These are phyloP conservation scores for Pedicia rivosa DNA, from an alignment of 2,888 invertebrate genomes.

Conservation along the genomic window DNA sequence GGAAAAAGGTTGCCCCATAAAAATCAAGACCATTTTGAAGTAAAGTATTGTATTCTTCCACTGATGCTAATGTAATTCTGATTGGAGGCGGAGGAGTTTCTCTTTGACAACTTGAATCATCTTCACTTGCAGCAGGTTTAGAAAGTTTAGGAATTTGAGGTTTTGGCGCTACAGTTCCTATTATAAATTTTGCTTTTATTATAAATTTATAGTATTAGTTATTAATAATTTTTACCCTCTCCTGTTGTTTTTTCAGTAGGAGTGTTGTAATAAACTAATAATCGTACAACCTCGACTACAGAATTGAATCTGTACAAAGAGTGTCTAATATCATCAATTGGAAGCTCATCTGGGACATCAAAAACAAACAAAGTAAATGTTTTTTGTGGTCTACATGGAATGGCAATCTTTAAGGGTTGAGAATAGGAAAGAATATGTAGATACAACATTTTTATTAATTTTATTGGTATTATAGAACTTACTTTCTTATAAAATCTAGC, in stretches of 20 bases:
- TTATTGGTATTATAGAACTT: slow-evolving; percentile 17
- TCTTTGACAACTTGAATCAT: slow-evolving; percentile 27
- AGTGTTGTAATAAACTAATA: slow-evolving; percentile 28
- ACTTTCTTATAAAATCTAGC: slow-evolving; percentile 78
- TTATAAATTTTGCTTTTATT: not conserved
- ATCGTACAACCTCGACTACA: slow-evolving; percentile 62
- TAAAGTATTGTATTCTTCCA: slow-evolving; percentile 60
- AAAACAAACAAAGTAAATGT: slow-evolving; percentile 72
- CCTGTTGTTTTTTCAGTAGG: slow-evolving; percentile 3
- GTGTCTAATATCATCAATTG: slow-evolving; percentile 69
- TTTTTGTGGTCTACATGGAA: slow-evolving; percentile 74
- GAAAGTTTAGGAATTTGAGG: slow-evolving; percentile 31
- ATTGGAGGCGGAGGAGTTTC: slow-evolving; percentile 47
- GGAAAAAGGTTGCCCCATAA: slow-evolving; percentile 77
- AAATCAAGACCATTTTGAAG: slow-evolving; percentile 74
- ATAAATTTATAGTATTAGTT: not conserved
- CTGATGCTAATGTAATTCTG: slow-evolving; percentile 55
- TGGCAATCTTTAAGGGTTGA: slow-evolving; percentile 41
- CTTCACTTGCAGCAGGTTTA: slow-evolving; percentile 22
- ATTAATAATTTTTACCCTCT: slow-evolving; percentile 1
- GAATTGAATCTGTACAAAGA: slow-evolving; percentile 65
- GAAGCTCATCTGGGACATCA: slow-evolving; percentile 70
- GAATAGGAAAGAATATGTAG: slow-evolving; percentile 8
- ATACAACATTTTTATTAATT: slow-evolving; percentile 7
- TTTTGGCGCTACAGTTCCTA: slow-evolving; percentile 34